Base-by-base conservation (phyloP, 2,888 invertebrate species). In the Oligia fasciuncula region DNA sequence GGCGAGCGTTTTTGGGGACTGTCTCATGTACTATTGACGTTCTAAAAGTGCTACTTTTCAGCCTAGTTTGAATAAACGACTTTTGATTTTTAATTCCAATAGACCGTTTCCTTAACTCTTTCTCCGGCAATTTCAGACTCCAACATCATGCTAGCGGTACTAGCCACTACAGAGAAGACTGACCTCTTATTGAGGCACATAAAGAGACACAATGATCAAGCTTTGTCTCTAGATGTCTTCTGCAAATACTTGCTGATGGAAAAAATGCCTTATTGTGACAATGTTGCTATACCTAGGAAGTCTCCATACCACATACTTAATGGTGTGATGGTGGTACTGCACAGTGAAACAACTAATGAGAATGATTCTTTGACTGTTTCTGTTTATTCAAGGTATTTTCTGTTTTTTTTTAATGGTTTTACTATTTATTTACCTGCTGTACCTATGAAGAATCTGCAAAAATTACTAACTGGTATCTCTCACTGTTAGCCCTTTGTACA, bases 221-320 rank as follows among this genome's bases (percentile, higher is more conserved):
- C 57, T n/a, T 81, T 91, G n/a, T 73, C 91, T 13, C 69, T 86
- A 6, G 90, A 94, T 4, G 79, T 93, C 19, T 93, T 96, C 80
- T 91, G 90, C 62, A 88, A 87, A 29, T 84, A 94, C 83, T 86
- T 96, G 43, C 80, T 91, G 23, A 95, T 96, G 95, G 93, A 94
- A n/a, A 82, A 65, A 78, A 62, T 94, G 1, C 60, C 75, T 2
- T 81, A 85, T 66, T 77, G 86, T 1, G 73, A 89, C 3, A 93
- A 94, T 86, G 84, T 94, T 40, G 85, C 93, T 4, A 84, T 95
- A 23, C 92, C 94, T 80, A 94, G 88, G 71, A 88, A 87, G 40
- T 94, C 94, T 13, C 95, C 95, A 0, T 93, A 93, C 80, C 95
- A 96, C 77, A 80, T 87, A 1, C 88, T 96, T 0, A 91, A 95